These are phyloP conservation scores for Isichthys henryi DNA, from an alignment of 2,113 vertebrate genomes.

Conservation along the genomic window DNA sequence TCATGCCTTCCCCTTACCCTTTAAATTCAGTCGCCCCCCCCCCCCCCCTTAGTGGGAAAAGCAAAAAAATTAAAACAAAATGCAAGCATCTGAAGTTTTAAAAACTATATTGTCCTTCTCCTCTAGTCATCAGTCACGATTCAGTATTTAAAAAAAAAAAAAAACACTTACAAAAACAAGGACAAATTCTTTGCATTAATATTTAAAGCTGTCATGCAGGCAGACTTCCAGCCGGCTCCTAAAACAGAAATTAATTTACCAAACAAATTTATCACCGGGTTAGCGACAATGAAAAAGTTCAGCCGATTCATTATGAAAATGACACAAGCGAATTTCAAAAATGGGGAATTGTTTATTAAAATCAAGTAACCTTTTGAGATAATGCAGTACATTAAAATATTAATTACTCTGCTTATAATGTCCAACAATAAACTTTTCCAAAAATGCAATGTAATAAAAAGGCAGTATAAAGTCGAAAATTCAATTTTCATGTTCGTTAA, in stretches of 20 bases:
- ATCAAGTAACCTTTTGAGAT: background rate
- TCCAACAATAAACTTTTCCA: background rate
- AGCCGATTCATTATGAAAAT: conserved; percentile 1
- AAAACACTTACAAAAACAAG: conserved; percentile 1
- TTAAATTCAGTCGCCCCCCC: background rate
- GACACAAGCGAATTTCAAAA: background rate
- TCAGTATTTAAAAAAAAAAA: background rate
- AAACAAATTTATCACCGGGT: conserved; percentile 3
- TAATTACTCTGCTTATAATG: background rate
- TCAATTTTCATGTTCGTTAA: background rate
- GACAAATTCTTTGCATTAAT: background rate
- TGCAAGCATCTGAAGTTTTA: background rate
- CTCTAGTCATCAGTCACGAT: conserved; percentile 7
- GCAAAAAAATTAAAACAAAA: background rate
- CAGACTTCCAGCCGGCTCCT: background rate
- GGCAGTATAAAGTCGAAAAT: background rate
- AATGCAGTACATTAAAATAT: background rate
- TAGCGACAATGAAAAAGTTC: conserved; percentile 4
- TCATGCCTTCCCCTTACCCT: too few relatives aligned
- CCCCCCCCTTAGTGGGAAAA: background rate
- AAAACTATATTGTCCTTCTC: background rate
- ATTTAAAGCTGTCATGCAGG: conserved; percentile 2
- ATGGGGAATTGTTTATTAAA: background rate
- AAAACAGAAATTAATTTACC: conserved; percentile 11
- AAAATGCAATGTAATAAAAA: background rate